Evolutionary conservation across 2,888 invertebrate genomes (phyloP), one percentile per base, ranked within the genome.

Genomic region (Tridacna gigas): DNA sequence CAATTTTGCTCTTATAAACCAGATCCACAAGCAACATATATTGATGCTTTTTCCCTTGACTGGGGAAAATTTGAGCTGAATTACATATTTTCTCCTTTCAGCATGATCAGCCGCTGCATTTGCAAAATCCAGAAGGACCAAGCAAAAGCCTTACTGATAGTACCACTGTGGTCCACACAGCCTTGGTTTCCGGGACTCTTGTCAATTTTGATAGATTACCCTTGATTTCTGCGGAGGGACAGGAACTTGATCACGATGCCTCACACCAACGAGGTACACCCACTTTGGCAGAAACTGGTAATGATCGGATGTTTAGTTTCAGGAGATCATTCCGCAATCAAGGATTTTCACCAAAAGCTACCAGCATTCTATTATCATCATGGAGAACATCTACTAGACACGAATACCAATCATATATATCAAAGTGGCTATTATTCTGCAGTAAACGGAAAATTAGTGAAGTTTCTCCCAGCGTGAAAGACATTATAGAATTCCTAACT

Each of bases 81-180:
- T 63, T 77, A 77, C 73, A 51, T 77, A 20, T 81, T 81, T 74
- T n/a, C 22, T n/a, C 81, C 76, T 80, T 81, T 81, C 77, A 81
- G 81, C 73, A 26, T 73, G 28, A 61, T 81, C 5, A 28, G 22
- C 28, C 28, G 81, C 26, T 81, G 81, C 65, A 37, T 77, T 63
- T 61, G 22, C 28, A 81, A 81, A 48, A 81, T 73, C 65, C 47
- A 45, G n/a, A 60, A 9, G 25, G 69, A 76, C 76, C 22, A 22
- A 65, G 80, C 80, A 15, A 15, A 20, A 28, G 71, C 65, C 13
- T 18, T 81, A 5, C n/a, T 77, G 11, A 37, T 77, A 1, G 65
- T 48, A 22, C 77, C 81, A 20, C 63, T 81, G 28, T 77, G 77
- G 77, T 15, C 61, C 61, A n/a, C n/a, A n/a, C n/a, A n/a, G n/a